Evolutionary conservation across 2,888 invertebrate genomes (phyloP).

Genomic region (Pristionchus mayeri): DNA sequence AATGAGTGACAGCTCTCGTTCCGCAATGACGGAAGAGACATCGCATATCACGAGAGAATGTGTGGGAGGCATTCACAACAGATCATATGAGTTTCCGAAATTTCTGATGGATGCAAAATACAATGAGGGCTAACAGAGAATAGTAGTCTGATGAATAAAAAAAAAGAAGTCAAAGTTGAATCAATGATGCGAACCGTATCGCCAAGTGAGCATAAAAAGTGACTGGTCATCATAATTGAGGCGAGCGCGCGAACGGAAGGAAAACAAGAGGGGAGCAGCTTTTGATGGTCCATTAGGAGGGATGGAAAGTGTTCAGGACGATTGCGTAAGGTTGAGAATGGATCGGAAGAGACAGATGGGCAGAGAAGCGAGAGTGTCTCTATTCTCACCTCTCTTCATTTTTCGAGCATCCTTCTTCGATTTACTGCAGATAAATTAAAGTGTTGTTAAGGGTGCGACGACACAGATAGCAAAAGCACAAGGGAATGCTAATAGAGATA

Average conservation of each 20-base stretch:
- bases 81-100: too few species aligned
- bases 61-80: neutral
- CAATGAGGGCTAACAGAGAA: too few species aligned
- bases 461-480: neutral
- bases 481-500: conserved; percentile 15
- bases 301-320: neutral
- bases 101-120: too few species aligned
- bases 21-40: neutral
- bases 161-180: too few species aligned
- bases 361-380: neutral
- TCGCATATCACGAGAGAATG: neutral
- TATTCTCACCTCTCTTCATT: neutral
- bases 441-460: neutral
- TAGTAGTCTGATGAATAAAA: too few species aligned
- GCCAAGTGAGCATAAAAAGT: conserved; percentile 29
- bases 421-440: too few species aligned
- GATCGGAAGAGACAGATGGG: conserved; percentile 3
- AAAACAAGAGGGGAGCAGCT: neutral
- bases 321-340: conserved; percentile 9
- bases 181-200: too few species aligned
- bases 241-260: conserved; percentile 33
- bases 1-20: conserved; percentile 6
- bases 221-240: conserved; percentile 26
- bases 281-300: conserved; percentile 33
- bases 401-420: too few species aligned